Percentiles rank a stretch among this genome's conserved stretches.
phyloP scores from a whole-genome alignment of 2,113 vertebrate species.

The Solea solea region DNA sequence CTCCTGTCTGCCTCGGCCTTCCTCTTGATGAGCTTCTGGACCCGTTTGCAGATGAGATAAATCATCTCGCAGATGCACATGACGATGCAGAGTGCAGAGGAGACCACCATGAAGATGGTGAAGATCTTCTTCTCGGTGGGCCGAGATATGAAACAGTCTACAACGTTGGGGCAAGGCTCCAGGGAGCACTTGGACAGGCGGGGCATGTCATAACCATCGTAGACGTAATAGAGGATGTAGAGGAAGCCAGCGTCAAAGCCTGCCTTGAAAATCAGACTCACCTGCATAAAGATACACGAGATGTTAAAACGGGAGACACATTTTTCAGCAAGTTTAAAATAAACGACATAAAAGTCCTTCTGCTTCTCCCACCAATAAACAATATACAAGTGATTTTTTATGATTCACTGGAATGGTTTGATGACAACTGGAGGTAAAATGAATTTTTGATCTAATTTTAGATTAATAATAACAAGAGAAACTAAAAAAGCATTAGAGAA shows the following conservation, averaged over 20 bases:
- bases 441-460: background rate
- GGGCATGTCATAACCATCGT: constrained; percentile 86
- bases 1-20: background rate
- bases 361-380: background rate
- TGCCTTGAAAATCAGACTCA: constrained; percentile 90
- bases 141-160: constrained; percentile 92
- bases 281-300: constrained; percentile 31
- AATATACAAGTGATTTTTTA: background rate
- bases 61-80: constrained; percentile 88
- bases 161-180: constrained; percentile 87
- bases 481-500: no score
- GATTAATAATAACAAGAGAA: no score
- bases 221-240: constrained; percentile 85
- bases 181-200: constrained; percentile 84
- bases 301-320: background rate
- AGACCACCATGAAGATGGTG: constrained; percentile 92
- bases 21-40: constrained; percentile 55
- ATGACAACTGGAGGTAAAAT: background rate
- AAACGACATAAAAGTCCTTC: background rate
- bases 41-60: constrained; percentile 87
- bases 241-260: constrained; percentile 86
- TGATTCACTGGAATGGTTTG: background rate
- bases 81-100: constrained; percentile 83
- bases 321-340: background rate
- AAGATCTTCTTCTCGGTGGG: constrained; percentile 95